Base-by-base conservation (phyloP, 2,888 invertebrate species). In the Neoascia interrupta region DNA sequence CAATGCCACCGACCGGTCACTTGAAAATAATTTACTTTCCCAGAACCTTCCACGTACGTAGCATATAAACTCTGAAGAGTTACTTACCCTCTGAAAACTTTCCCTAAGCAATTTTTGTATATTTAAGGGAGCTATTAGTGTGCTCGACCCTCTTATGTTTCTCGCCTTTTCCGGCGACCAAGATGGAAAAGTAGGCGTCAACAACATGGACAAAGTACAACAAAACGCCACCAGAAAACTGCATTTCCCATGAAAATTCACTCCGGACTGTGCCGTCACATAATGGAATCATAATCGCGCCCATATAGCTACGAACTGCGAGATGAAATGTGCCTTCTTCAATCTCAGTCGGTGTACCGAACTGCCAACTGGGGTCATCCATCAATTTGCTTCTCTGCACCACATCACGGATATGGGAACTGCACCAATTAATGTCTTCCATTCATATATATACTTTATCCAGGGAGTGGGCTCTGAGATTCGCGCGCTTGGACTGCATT, bases 381-480 rank as follows among this genome's bases (percentile, higher is more conserved):
- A 73, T 79, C 79, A 79, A 79, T 79, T 79, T 79, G 66, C 49
- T 19, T 15, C 45, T 51, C 61, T 61, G 47, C 54, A 54, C 41
- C 53, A 56, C 19, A 28, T 21, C 61, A 73, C 66, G 61, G 79
- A 73, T 79, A 79, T 79, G 79, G 79, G 79, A 79, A 79, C 73
- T 73, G 73, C 79, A 79, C 73, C 73, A 79, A 79, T 73, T 79
- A 73, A 73, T 73, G 61, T 56, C 54, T 54, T 73, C 34, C 79
- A 76, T 76, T 60, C 58, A 58, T 53, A 54, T 63, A 63, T 41
- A n/a, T n/a, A n/a, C n/a, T 54, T 37, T 45, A 34, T 18, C 58
- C 54, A 60, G 28, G 18, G 47, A 54, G 19, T 16, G 23, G 47
- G 23, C 8, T 15, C 60, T 5, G 37, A 73, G 66, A 66, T 73